These are phyloP conservation scores for Chrysaora quinquecirrha DNA, from an alignment of 30 jellyfish, hydroid and myxozoan genomes.

Conservation along the genomic window DNA sequence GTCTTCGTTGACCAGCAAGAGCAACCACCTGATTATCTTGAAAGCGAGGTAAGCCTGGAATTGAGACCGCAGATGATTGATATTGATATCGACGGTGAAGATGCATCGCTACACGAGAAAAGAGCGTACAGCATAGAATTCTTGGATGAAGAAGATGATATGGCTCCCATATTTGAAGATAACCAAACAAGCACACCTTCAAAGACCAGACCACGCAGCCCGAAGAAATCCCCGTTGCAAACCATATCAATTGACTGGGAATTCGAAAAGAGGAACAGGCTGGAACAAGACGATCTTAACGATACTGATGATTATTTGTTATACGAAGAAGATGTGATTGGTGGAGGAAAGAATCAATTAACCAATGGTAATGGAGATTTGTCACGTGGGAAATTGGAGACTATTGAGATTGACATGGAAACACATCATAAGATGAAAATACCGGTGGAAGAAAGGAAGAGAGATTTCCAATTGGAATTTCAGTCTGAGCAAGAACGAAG, in stretches of 20 bases:
- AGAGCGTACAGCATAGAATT: conserved; percentile 20
- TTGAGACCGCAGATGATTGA: neutral
- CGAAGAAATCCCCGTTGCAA: conserved; percentile 51
- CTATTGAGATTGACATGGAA: conserved; percentile 44
- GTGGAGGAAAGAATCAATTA: neutral
- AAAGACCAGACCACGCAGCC: neutral
- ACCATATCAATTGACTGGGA: conserved; percentile 41
- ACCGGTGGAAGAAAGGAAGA: neutral
- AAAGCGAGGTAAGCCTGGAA: neutral
- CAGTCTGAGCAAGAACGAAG: conserved; percentile 45
- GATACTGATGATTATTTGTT: conserved; percentile 48
- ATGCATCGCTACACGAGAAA: conserved; percentile 10
- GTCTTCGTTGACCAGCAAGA: conserved; percentile 27
- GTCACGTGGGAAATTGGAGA: conserved; percentile 33
- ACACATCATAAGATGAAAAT: conserved; percentile 42
- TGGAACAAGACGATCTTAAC: conserved; percentile 17
- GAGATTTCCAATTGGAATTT: conserved; percentile 27
- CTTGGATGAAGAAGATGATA: conserved; percentile 36
- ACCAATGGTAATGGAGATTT: neutral
- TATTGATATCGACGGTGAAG: neutral
- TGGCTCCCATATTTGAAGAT: neutral
- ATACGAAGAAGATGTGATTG: conserved; percentile 18
- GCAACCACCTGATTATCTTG: conserved; percentile 12
- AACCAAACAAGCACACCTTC: conserved; percentile 36
- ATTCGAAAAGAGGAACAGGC: conserved; percentile 31